These are phyloP conservation scores for Lamellibrachia luymesi DNA, from an alignment of 1,140 invertebrate genomes.

Conservation along the genomic window DNA sequence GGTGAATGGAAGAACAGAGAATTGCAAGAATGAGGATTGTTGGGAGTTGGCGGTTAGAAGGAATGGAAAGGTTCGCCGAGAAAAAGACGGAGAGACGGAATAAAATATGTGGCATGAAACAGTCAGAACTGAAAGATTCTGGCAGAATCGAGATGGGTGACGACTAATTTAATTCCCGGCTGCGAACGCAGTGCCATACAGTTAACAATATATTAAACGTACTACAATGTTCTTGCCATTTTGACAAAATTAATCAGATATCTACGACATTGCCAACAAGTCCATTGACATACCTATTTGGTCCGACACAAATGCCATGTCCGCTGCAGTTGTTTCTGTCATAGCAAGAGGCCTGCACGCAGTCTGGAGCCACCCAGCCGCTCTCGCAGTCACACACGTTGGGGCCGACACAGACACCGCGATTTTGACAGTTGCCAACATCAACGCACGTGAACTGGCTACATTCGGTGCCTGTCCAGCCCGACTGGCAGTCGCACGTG, in stretches of 20 bases:
- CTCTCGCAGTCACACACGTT: conserved; percentile 8
- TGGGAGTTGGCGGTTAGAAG: background rate
- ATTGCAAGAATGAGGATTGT: background rate
- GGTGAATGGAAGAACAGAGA: background rate
- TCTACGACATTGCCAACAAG: too few species aligned
- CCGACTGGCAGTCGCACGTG: background rate
- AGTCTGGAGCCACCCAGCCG: background rate
- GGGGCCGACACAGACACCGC: conserved; percentile 2
- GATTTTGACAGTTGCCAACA: background rate
- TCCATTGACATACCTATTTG: background rate
- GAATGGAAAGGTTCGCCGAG: too few species aligned
- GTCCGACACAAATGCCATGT: background rate
- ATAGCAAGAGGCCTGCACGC: background rate
- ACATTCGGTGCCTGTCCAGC: background rate
- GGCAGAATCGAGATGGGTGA: background rate
- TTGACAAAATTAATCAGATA: background rate
- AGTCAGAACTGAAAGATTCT: background rate
- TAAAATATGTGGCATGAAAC: too few species aligned
- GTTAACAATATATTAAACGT: background rate
- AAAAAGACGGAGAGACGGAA: too few species aligned
- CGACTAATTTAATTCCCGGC: background rate
- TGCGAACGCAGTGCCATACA: background rate
- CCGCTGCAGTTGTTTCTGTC: background rate
- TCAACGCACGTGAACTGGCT: background rate
- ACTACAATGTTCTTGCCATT: background rate